Base-by-base conservation (phyloP, 2,888 invertebrate genomes). In the Tenthredo notha region DNA sequence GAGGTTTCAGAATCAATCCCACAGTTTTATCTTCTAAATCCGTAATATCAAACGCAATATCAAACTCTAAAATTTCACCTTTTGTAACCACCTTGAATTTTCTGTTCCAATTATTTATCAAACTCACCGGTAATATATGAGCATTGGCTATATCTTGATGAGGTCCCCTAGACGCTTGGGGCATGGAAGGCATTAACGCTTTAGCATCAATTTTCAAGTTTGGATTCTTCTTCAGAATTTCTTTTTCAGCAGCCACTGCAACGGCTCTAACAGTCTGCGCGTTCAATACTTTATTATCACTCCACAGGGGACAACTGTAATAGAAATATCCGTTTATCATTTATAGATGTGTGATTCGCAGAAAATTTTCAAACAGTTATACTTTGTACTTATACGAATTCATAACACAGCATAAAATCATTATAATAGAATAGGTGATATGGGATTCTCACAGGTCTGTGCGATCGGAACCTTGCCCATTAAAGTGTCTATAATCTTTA, bases 401-500 rank as follows among this genome's bases (percentile, higher is more conserved):
- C 6, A 33, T 67, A 61, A 61, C 43, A 43, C 37, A 33, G 74
- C 43, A 75, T n/a, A 33, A 33, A 50, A 65, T 65, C 77, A 88
- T 87, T 86, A 50, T 37, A 18, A 18, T 12, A 75, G 58, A 86
- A 78, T 65, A n/a, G 18, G 58, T n/a, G 58, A 58, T 70, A 21
- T 15, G 4, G 21, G 25, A 65, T 85, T 88, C 90, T 89, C 89
- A 94, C 93, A 93, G 88, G 84, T 93, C 85, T 21, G 78, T 86
- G 54, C 90, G 88, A 83, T 90, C 89, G 2, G 93, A 93, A 61
- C 94, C 94, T 88, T 93, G 93, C 7, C 94, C 93, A 86, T 93
- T 92, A 86, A 96, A 96, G 91, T 96, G 96, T 1, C 87, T 86
- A 88, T 96, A 96, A 89, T 94, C 93, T 1, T 90, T 92, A 18